Evolutionary conservation across 2,888 invertebrate species (phyloP), one percentile per base, ranked within the genome.

Genomic region (Spicauda simplicius): DNA sequence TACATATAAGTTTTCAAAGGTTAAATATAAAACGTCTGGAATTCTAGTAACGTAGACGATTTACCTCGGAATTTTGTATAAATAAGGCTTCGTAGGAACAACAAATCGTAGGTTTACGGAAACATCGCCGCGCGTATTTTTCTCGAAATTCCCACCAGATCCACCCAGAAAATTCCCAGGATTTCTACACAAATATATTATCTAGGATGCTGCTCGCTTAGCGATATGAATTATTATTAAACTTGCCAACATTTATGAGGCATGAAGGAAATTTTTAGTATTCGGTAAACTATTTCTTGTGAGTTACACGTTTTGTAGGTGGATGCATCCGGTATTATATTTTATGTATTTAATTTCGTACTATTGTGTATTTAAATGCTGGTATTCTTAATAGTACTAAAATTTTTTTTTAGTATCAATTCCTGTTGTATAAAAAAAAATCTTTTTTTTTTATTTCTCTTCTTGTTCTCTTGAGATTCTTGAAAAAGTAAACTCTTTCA

Each of bases 171-270:
- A 65, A 65, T 60, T 59, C 54, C 59, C 48, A 20, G 59, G 58
- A 58, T 59, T 54, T 60, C 52, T 16, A 14, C 59, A 41, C 59
- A 66, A 48, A 66, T 60, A 62, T 62, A 65, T 59, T 64, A 65
- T 65, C 65, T 59, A 54, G 59, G 54, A 66, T 55, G 54, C 58
- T 58, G 52, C 53, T 7, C 65, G 65, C 54, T 59, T 59, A 45
- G 65, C 33, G 33, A 59, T 65, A 65, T 65, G 65, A 65, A 53
- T 65, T 65, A 65, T 65, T 59, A 65, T 65, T 59, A 65, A 65
- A 65, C 65, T 65, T 65, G 52, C 50, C 37, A 58, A 48, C 64
- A 58, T 58, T 65, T 65, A 65, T 65, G 64, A 33, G 41, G 58
- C 64, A 65, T 58, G 64, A 65, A 65, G 64, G 58, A 53, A 65